phyloP scores from a whole-genome alignment of 2,888 invertebrate genomes.

The Matsumyia berberina region DNA sequence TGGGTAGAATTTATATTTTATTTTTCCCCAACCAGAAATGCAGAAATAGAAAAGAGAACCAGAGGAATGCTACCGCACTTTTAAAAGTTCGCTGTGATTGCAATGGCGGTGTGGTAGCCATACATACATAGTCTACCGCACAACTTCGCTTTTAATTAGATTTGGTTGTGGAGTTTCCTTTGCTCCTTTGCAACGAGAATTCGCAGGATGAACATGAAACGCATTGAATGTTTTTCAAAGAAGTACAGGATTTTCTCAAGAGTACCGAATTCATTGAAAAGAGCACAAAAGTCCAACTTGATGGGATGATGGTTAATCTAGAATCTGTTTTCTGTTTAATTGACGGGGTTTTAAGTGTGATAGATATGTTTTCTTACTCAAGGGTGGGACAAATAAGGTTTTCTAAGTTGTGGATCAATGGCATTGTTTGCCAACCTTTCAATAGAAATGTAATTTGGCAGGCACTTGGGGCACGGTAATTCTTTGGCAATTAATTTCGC shows the following conservation, averaged over 20 bases:
- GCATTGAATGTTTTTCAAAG: too few relatives aligned
- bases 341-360: slow-evolving; percentile 10
- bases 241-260: not conserved
- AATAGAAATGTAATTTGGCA: too few relatives aligned
- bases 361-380: not conserved
- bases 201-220: slow-evolving; percentile 5
- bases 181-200: not conserved
- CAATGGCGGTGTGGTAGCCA: not conserved
- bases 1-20: slow-evolving; percentile 3
- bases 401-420: too few relatives aligned
- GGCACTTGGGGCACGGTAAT: too few relatives aligned
- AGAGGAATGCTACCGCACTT: too few relatives aligned
- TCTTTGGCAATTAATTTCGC: too few relatives aligned
- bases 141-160: slow-evolving; percentile 65
- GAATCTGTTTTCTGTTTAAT: slow-evolving; percentile 36
- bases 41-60: not conserved
- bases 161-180: slow-evolving; percentile 18
- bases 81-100: not conserved
- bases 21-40: not conserved
- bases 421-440: too few relatives aligned
- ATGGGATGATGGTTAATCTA: slow-evolving; percentile 27
- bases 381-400: not conserved
- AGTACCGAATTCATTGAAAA: not conserved
- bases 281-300: slow-evolving; percentile 1
- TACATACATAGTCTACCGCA: slow-evolving; percentile 16